phyloP scores from a whole-genome alignment of 2,797 vertebrate genomes.

The Sebastes oblongus region DNA sequence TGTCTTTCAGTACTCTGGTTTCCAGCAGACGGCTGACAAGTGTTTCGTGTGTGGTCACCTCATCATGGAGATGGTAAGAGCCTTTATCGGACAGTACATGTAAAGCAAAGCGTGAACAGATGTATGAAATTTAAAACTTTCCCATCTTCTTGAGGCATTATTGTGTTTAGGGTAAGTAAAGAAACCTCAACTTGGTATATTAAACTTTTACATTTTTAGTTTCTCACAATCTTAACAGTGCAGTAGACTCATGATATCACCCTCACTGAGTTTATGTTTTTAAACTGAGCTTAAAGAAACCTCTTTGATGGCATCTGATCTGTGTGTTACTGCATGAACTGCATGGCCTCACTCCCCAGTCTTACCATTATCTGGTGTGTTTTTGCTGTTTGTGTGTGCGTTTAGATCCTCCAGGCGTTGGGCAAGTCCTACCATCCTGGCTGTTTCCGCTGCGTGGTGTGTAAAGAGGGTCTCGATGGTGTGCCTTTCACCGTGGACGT shows the following conservation, averaged over 20 bases:
- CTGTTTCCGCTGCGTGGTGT: conserved; percentile 98
- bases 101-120: not conserved
- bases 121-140: not conserved
- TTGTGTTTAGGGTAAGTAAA: not conserved
- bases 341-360: not conserved
- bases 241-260: too few relatives aligned
- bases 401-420: conserved; percentile 96
- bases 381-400: not conserved
- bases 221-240: too few relatives aligned
- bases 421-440: conserved; percentile 98
- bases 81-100: not conserved
- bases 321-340: not conserved
- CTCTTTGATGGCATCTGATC: not conserved
- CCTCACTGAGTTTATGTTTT: too few relatives aligned
- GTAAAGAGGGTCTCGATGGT: conserved; percentile 95
- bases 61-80: conserved; percentile 99
- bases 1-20: conserved; percentile 93
- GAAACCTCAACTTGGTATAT: not conserved
- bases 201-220: not conserved
- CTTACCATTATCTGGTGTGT: conserved; percentile 14
- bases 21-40: conserved; percentile 99
- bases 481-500: conserved; percentile 98
- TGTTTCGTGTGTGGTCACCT: conserved; percentile 99
- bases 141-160: not conserved
- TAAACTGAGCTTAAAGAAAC: not conserved